A percentile compares a stretch with the other conserved stretches of the same genome.
phyloP scores from a whole-genome alignment of 2,113 vertebrate species.

The Smithornis capensis region DNA sequence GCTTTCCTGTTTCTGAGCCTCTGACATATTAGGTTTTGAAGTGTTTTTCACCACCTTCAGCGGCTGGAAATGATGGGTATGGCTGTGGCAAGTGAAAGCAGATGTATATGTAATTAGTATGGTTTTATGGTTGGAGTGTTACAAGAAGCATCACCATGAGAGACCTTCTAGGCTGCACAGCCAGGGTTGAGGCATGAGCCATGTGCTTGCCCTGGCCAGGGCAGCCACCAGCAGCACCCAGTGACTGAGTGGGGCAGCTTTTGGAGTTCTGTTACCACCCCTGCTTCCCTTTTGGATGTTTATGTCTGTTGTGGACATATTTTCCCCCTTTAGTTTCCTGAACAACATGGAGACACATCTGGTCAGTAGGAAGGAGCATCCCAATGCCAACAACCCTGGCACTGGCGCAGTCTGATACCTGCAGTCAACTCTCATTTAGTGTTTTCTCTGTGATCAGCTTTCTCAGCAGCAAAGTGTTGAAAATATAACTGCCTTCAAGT shows the following conservation, averaged over 20 bases:
- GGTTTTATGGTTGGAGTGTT: neutral
- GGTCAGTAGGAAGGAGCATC: neutral
- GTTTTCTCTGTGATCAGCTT: neutral
- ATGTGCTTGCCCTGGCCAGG: rapidly evolving
- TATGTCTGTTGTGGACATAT: neutral
- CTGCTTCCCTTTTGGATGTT: neutral
- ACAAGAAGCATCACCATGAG: rapidly evolving
- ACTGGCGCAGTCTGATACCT: neutral
- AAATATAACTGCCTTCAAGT: neutral
- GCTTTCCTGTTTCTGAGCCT: neutral
- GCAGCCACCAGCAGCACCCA: neutral
- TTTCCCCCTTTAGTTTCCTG: rapidly evolving
- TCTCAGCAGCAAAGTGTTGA: neutral
- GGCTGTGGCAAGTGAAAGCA: neutral
- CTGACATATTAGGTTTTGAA: constrained; percentile 10
- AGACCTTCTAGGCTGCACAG: neutral
- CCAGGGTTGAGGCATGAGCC: rapidly evolving
- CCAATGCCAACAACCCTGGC: rapidly evolving
- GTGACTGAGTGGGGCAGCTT: rapidly evolving
- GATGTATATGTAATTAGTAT: neutral
- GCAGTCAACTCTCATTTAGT: neutral
- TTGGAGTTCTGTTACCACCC: neutral
- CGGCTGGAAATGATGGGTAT: neutral
- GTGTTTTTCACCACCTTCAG: neutral
- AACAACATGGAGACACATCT: neutral